Evolutionary conservation across 1,140 invertebrate genomes (phyloP), one percentile per base, ranked within the genome.

Genomic region (Tetragnatha versicolor): DNA sequence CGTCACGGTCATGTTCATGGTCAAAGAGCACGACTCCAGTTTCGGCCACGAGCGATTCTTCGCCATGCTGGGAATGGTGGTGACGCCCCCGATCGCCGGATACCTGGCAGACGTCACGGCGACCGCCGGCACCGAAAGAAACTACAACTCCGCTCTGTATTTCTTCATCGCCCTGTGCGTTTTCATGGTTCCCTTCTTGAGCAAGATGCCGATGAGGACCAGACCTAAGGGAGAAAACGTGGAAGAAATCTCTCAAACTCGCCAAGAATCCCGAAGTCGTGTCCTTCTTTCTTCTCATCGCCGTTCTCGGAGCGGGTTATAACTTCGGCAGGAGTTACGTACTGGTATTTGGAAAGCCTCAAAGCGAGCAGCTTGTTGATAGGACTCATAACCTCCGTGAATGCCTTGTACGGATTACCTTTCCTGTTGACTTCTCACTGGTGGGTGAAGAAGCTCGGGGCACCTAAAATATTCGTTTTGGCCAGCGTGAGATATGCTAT

Each of bases 391-490:
- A 35, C 51, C 1, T 31, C 63, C 5, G 31, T 69, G 3, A 60
- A 42, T 25, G 76, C 49, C 9, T 14, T 79, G 14, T 68, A 68
- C 49, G 76, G 76, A 3, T 35, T 79, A 25, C 76, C 76, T 0
- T 79, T 79, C 25, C 33, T 69, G 0, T 6, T 69, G 3, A 69
- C 76, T n/a, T 42, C 76, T 6, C 45, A 68, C 2, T 77, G 75
- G 75, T 77, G 75, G 75, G 10, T 77, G 3, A 39, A 68, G 22
- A 77, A 77, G 61, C 37, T 77, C 17, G 75, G 75, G 9, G 2
- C 45, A 0, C 35, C 39, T 7, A 22, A 65, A 14, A 51, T 77
- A 6, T 55, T 77, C 22, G 55, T 77, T 17, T 27, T 66, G 20
- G 75, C 45, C 1, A 27, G 66, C 33, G 12, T 77, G 12, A 37